Conservation (phyloP, 2,888 invertebrate genomes). For the Corbicula japonica region DNA sequence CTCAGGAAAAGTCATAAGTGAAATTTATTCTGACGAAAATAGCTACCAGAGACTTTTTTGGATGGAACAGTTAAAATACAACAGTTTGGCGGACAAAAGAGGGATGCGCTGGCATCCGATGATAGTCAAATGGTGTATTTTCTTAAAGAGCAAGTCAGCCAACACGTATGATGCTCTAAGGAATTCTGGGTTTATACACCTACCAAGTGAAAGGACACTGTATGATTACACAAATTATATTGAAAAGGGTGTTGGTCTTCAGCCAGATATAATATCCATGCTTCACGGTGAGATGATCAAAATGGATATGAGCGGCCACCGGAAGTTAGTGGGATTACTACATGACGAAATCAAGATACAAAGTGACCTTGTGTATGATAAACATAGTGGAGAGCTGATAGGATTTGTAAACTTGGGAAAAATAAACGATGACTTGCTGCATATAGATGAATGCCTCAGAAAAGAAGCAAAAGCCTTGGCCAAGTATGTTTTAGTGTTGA, state of each 20-base stretch:
- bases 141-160: constrained; percentile 10
- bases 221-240: background rate
- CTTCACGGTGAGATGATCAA: background rate
- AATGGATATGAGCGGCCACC: background rate
- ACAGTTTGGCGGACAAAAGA: background rate
- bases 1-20: background rate
- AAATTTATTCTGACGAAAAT: background rate
- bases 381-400: constrained; percentile 1
- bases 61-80: background rate
- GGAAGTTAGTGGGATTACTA: constrained; percentile 5
- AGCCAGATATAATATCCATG: background rate
- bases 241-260: background rate
- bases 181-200: background rate
- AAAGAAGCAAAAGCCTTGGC: background rate
- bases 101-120: constrained; percentile 12
- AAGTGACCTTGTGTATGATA: constrained; percentile 21
- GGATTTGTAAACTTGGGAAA: constrained; percentile 11
- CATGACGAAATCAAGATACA: constrained; percentile 15
- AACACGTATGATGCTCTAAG: constrained; percentile 8
- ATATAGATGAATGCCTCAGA: background rate
- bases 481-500: constrained; percentile 6
- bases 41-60: constrained; percentile 7
- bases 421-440: background rate
- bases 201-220: constrained; percentile 14
- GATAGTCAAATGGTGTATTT: constrained; percentile 19